Evolutionary conservation across 1,140 invertebrate genomes (phyloP), one percentile per base, ranked within the genome.

Genomic region (Lasioglossum baleicum): DNA sequence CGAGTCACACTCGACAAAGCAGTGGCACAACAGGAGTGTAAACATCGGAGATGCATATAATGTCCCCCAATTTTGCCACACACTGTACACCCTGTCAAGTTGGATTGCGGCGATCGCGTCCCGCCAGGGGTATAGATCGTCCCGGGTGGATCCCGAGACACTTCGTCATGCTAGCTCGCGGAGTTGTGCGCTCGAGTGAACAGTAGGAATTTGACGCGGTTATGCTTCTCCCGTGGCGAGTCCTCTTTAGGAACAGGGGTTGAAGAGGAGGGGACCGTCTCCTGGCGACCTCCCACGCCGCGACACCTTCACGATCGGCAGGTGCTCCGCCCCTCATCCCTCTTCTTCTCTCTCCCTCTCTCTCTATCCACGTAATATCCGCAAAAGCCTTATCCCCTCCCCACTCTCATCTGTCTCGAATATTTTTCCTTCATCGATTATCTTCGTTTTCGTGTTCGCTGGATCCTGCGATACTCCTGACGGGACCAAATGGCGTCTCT

Each of bases 161-260:
- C 6, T 22, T 48, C 31, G 17, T 56, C 15, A n/a, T 48, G 63
- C 60, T 51, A 56, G 42, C 66, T 75, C 56, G 56, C 66, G 66
- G 40, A 58, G 70, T 56, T 73, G 73, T 72, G 70, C 80, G 73
- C 84, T 82, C 76, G 76, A 74, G 51, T 63, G 80, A 82, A 74
- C 82, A 58, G 73, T 65, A 76, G 83, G 81, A 86, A 85, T 86
- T 85, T 67, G 65, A 85, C 81, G 72, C 64, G 84, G 83, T 85
- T 85, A 78, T 75, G 74, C 83, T 82, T 75, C 83, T 82, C 73
- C 68, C 83, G 61, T 74, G 51, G 79, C 56, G 65, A 63, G 51
- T 35, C 42, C 42, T 69, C 60, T 31, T 20, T 48, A n/a, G 44
- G 2, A 17, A 69, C 22, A 44, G 66, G 15, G 48, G 48, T 61